phyloP scores from a whole-genome alignment of 1,140 invertebrate genomes.

The Drosophila simulans region DNA sequence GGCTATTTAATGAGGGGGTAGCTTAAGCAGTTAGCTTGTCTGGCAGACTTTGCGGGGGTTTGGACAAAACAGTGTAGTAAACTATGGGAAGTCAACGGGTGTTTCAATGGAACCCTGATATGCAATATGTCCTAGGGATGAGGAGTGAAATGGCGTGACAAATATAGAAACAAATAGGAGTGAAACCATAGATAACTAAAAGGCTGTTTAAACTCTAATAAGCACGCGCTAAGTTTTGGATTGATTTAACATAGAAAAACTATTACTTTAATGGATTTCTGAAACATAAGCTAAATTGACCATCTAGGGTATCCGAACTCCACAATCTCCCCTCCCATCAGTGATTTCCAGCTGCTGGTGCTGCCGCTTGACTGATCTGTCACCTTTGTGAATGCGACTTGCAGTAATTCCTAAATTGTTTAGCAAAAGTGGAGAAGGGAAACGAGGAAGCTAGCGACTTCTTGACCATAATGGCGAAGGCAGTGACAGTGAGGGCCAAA shows the following conservation, averaged over 20 bases:
- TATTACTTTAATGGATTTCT: neutral
- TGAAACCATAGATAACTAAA: neutral
- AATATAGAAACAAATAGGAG: neutral
- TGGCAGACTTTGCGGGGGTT: neutral
- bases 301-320: constrained; percentile 4
- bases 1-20: constrained; percentile 60
- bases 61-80: neutral
- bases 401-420: constrained; percentile 58
- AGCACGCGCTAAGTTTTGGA: neutral
- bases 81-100: constrained; percentile 38
- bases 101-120: constrained; percentile 24
- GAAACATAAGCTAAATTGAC: neutral
- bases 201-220: neutral
- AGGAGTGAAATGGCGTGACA: constrained; percentile 3
- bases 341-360: constrained; percentile 19
- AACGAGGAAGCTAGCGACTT: constrained; percentile 14
- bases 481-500: constrained; percentile 17
- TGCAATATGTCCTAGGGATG: constrained; percentile 24
- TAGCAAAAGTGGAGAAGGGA: constrained; percentile 19
- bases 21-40: constrained; percentile 32
- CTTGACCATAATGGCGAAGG: constrained; percentile 32
- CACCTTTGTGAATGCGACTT: constrained; percentile 20
- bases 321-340: constrained; percentile 17
- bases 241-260: neutral
- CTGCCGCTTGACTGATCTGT: constrained; percentile 34